Percentiles rank a stretch among this genome's conserved stretches.
Evolutionary conservation across 2,888 invertebrate genomes (phyloP).

Genomic region (Ametastegia equiseti): DNA sequence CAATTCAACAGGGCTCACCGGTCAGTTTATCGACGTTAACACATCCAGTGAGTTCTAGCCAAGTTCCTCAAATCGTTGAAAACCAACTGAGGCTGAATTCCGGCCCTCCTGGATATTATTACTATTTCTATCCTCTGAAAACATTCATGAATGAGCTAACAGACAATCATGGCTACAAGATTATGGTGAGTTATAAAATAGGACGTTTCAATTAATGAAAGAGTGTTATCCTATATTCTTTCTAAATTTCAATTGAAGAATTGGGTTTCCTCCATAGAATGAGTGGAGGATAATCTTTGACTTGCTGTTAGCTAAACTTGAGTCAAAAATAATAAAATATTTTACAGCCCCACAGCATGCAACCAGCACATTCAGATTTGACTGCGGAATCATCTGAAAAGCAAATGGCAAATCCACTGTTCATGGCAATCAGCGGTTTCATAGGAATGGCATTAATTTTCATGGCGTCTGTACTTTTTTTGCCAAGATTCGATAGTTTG

Average conservation of each 20-base stretch:
- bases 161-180: conserved; percentile 58
- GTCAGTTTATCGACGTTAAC: conserved; percentile 63
- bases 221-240: no score
- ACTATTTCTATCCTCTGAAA: conserved; percentile 79
- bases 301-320: not conserved
- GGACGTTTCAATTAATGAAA: not conserved
- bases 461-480: conserved; percentile 76
- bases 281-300: not conserved
- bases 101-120: conserved; percentile 71
- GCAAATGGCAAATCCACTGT: conserved; percentile 77
- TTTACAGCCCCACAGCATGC: not conserved
- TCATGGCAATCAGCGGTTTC: conserved; percentile 80
- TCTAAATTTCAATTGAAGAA: no score
- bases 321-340: not conserved
- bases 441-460: conserved; percentile 79
- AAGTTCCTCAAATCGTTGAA: conserved; percentile 55
- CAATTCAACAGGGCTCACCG: conserved; percentile 70
- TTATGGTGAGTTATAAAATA: conserved; percentile 57
- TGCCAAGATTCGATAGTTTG: conserved; percentile 73
- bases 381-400: conserved; percentile 60
- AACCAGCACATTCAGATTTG: not conserved
- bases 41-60: conserved; percentile 56
- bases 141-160: conserved; percentile 75
- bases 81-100: conserved; percentile 57
- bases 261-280: no score